A percentile compares a stretch with the other conserved stretches of the same genome.
Conservation (phyloP, 1,140 invertebrate genomes). For the Nylanderia fulva region DNA sequence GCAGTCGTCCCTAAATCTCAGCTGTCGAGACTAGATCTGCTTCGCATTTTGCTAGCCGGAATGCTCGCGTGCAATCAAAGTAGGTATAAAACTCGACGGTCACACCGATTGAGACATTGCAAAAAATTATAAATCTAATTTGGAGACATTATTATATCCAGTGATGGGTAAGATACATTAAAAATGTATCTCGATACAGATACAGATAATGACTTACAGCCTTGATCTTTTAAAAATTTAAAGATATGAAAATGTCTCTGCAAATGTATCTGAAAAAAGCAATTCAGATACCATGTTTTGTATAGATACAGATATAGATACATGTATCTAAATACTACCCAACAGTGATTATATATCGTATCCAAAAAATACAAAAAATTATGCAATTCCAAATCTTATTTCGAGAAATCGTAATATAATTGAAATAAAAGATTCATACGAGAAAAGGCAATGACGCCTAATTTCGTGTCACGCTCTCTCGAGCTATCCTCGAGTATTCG, state of each 20-base stretch:
- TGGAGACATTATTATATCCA: not conserved
- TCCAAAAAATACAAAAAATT: not conserved
- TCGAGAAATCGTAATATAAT: not conserved
- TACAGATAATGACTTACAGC: no score
- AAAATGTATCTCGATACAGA: no score
- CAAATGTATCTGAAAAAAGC: no score
- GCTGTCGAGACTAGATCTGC: not conserved
- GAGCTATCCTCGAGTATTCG: not conserved
- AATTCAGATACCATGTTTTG: no score
- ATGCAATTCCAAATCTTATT: no score
- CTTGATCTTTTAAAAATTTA: no score
- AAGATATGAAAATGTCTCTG: no score
- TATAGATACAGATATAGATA: no score
- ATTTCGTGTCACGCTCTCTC: not conserved
- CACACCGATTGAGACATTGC: not conserved
- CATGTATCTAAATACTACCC: no score
- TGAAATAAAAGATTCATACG: not conserved
- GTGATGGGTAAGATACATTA: no score
- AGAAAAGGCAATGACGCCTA: not conserved
- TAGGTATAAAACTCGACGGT: not conserved
- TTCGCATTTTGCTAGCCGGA: not conserved
- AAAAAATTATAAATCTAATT: not conserved
- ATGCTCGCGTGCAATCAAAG: not conserved
- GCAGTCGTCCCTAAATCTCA: slow-evolving; percentile 22
- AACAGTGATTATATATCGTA: no score